Percentiles rank a stretch among this genome's conserved stretches.
Conservation (phyloP, 2,797 vertebrate genomes). For the Typhlichthys eigenmanni region DNA sequence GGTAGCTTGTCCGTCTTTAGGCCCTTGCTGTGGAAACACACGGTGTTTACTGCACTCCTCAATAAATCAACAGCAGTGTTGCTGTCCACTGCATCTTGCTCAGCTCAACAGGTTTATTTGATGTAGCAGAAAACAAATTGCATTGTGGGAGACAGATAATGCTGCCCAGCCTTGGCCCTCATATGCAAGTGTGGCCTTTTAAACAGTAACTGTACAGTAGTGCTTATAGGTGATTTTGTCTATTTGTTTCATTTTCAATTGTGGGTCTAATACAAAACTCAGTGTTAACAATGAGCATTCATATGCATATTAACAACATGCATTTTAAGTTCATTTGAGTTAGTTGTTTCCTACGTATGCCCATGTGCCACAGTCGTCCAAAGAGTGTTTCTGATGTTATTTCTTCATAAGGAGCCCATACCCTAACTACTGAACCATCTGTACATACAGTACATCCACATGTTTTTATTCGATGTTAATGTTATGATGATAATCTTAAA, state of each 20-base stretch:
- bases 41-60: slow-evolving; percentile 3
- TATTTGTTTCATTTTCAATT: background rate
- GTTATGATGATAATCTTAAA: too few species aligned
- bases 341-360: background rate
- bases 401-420: background rate
- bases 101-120: background rate
- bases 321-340: too few species aligned
- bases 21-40: slow-evolving; percentile 85
- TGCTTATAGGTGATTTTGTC: too few species aligned
- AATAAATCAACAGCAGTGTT: slow-evolving; percentile 18
- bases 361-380: slow-evolving; percentile 11
- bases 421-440: background rate
- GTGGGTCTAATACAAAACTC: slow-evolving; percentile 2
- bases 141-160: too few species aligned
- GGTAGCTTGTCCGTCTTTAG: slow-evolving; percentile 94
- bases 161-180: too few species aligned
- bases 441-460: slow-evolving; percentile 2
- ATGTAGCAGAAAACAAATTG: slow-evolving; percentile 5
- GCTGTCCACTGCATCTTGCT: background rate
- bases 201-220: too few species aligned
- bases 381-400: background rate
- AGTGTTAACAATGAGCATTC: slow-evolving; percentile 5
- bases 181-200: too few species aligned
- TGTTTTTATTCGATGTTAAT: background rate
- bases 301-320: too few species aligned